Conservation (phyloP, 2,888 invertebrate species). For the Hydraecia micacea region DNA sequence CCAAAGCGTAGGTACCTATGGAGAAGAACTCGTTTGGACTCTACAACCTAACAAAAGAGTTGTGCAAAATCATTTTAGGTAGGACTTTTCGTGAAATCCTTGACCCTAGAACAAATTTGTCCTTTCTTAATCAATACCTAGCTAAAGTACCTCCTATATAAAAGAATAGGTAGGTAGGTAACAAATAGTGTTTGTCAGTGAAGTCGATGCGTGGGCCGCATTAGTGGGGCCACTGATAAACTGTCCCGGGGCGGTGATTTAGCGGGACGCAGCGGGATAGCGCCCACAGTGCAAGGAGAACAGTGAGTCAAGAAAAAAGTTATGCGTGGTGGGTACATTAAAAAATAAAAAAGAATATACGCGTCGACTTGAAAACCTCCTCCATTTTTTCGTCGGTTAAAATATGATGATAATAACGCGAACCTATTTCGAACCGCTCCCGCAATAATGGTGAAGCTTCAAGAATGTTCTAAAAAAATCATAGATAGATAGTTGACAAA, state of each 20-base stretch:
- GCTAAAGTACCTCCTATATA: background rate
- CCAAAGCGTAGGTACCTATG: too few species aligned
- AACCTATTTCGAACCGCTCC: background rate
- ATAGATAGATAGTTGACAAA: background rate
- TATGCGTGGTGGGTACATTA: too few species aligned
- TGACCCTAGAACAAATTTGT: background rate
- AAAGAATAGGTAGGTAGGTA: constrained; percentile 15
- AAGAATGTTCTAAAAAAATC: background rate
- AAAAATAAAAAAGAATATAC: too few species aligned
- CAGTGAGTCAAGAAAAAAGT: constrained; percentile 15
- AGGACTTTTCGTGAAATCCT: background rate
- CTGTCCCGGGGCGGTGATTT: constrained; percentile 66
- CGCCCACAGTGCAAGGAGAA: constrained; percentile 17
- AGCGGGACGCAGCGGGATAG: constrained; percentile 47
- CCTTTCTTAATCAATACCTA: constrained; percentile 11
- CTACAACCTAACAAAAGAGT: background rate
- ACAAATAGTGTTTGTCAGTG: constrained; percentile 50
- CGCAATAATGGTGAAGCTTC: background rate
- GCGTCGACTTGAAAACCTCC: too few species aligned
- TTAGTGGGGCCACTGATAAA: constrained; percentile 64
- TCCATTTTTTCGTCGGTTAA: too few species aligned
- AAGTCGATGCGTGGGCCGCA: constrained; percentile 51
- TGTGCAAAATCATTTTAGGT: background rate
- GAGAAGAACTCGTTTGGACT: too few species aligned
- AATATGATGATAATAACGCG: background rate